Evolutionary conservation across 2,113 vertebrate species (phyloP).

Genomic region (Laterallus jamaicensis): DNA sequence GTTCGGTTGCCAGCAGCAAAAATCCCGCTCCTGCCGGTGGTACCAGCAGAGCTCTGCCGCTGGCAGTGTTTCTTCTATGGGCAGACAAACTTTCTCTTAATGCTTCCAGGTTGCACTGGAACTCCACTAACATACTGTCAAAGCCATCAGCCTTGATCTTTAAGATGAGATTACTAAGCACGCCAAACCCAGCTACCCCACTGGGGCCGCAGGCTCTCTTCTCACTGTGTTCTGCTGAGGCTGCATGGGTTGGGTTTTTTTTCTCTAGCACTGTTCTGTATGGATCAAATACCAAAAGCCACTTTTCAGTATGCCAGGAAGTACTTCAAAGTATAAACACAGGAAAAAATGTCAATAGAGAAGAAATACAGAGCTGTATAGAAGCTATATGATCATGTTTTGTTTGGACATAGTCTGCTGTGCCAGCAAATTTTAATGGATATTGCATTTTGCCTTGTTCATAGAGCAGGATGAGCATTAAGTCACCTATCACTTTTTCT

Average conservation of each 20-base stretch:
- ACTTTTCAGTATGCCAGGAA: background rate
- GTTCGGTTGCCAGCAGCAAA: background rate
- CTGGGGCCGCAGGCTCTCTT: background rate
- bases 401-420: background rate
- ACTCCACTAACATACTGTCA: background rate
- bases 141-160: background rate
- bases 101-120: background rate
- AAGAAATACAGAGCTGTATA: background rate
- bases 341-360: background rate
- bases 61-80: background rate
- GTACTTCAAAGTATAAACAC: background rate
- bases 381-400: background rate
- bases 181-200: background rate
- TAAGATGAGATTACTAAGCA: background rate
- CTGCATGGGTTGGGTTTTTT: background rate
- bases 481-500: background rate
- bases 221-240: background rate
- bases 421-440: background rate
- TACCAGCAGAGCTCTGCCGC: background rate
- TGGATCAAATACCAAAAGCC: background rate
- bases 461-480: background rate
- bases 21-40: accelerated
- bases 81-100: background rate
- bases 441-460: background rate
- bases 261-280: background rate